Percentiles rank a stretch among this genome's conserved stretches.
phyloP scores from a whole-genome alignment of 2,797 vertebrate species.

The Danio tinwini region DNA sequence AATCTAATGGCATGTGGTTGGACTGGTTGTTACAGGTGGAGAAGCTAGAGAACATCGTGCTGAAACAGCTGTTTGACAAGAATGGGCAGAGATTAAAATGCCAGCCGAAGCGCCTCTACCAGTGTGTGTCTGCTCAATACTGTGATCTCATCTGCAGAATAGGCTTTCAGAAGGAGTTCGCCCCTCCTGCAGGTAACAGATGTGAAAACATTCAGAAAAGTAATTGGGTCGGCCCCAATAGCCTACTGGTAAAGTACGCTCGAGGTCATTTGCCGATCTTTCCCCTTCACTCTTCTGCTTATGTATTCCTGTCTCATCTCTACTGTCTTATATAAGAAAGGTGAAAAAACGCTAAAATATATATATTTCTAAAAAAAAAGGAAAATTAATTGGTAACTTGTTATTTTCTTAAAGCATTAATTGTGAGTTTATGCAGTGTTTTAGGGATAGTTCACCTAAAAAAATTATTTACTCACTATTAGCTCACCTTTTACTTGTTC shows the following conservation, averaged over 20 bases:
- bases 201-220: neutral
- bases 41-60: constrained; percentile 74
- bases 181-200: constrained; percentile 77
- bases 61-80: constrained; percentile 73
- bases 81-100: constrained; percentile 68
- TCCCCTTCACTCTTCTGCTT: too few relatives aligned
- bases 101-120: constrained; percentile 68
- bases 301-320: too few relatives aligned
- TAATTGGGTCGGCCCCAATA: too few relatives aligned
- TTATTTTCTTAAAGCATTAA: neutral
- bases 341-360: too few relatives aligned
- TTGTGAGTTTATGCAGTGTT: neutral
- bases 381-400: too few relatives aligned
- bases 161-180: constrained; percentile 85
- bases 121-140: constrained; percentile 82
- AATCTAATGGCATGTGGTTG: constrained; percentile 32
- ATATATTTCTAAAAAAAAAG: too few relatives aligned
- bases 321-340: too few relatives aligned
- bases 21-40: constrained; percentile 78
- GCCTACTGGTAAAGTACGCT: too few relatives aligned
- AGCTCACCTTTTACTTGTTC: too few relatives aligned
- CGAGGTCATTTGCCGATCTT: too few relatives aligned
- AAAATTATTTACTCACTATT: too few relatives aligned
- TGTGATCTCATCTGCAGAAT: constrained; percentile 76
- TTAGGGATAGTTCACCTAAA: too few relatives aligned